Evolutionary conservation across 2,113 vertebrate genomes (phyloP), one percentile per base, ranked within the genome.

Genomic region (Leptobrachium leishanense): DNA sequence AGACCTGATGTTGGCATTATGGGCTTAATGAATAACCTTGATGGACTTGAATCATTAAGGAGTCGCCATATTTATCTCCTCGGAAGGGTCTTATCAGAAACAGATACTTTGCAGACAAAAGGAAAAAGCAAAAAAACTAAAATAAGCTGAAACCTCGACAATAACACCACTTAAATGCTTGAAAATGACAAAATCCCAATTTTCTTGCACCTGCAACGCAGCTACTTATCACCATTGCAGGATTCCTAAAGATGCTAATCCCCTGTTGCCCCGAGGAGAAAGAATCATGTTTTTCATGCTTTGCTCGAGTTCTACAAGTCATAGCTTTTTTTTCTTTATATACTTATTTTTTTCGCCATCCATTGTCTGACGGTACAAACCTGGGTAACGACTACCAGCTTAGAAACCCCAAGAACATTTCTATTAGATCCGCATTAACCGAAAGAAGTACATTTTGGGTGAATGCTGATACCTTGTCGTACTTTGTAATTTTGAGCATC

Each of bases 401-500:
- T 50, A 68, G 73, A 85, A 77, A 69, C 71, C 83, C 83, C 53
- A 50, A 71, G 63, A 75, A n/a, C 77, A 83, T 71, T 76, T 68
- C 0, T 2, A 84, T 86, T 83, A 72, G 79, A 64, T 41, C 55
- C 44, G 50, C 68, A 81, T 71, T 82, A 83, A 70, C 55, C 44
- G 81, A 50, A 50, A 50, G 46, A 50, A 50, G 46, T 50, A 50
- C 4, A 50, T 50, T 50, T 50, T 50, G 46, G 20, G 20, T 31
- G 20, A 50, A 5, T 50, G 46, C 46, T 50, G 4, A 50, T 50
- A 50, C 46, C 4, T 50, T 69, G 42, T 70, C 39, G 41, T 0
- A 11, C 82, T 83, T 41, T 8, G 72, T 84, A 81, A 82, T 79
- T 50, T 86, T 64, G 63, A 84, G 84, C 75, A 57, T 64, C 81